These are phyloP conservation scores for Rhingia campestris DNA, from an alignment of 2,888 invertebrate species.

Conservation along the genomic window DNA sequence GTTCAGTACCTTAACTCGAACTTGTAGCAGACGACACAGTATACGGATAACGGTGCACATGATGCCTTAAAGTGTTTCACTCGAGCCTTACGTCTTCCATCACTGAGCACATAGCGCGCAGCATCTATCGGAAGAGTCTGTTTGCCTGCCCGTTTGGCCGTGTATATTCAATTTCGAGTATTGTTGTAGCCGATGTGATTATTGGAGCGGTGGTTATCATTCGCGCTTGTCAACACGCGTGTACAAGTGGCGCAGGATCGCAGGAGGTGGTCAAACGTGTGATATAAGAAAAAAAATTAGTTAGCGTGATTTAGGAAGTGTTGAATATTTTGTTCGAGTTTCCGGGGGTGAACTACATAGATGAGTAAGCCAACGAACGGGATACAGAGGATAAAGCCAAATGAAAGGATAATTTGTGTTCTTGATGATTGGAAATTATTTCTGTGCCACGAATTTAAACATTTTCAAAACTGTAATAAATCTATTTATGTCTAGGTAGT, in stretches of 20 bases:
- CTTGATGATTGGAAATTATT: not conserved
- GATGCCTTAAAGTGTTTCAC: slow-evolving; percentile 74
- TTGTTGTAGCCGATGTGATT: slow-evolving; percentile 56
- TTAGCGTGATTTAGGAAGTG: slow-evolving; percentile 39
- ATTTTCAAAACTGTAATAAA: slow-evolving; percentile 39
- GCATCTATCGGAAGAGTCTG: slow-evolving; percentile 71
- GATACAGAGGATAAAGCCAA: slow-evolving; percentile 15
- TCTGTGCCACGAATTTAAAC: slow-evolving; percentile 31
- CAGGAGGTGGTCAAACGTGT: slow-evolving; percentile 55
- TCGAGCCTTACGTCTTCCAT: slow-evolving; percentile 74
- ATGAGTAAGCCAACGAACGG: slow-evolving; percentile 11
- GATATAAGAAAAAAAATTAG: slow-evolving; percentile 17
- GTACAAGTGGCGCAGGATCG: slow-evolving; percentile 68
- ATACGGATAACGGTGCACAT: slow-evolving; percentile 74
- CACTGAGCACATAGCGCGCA: slow-evolving; percentile 67
- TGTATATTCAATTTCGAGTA: slow-evolving; percentile 66
- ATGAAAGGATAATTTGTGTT: slow-evolving; percentile 46
- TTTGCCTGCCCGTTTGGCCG: slow-evolving; percentile 50
- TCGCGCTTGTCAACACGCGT: slow-evolving; percentile 70
- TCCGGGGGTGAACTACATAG: slow-evolving; percentile 62
- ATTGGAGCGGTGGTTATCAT: slow-evolving; percentile 67
- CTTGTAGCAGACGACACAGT: slow-evolving; percentile 74
- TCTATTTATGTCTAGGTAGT: not conserved
- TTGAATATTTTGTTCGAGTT: slow-evolving; percentile 28
- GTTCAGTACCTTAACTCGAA: slow-evolving; percentile 75